Evolutionary conservation across 2,113 vertebrate genomes (phyloP).

Genomic region (Agapornis roseicollis): DNA sequence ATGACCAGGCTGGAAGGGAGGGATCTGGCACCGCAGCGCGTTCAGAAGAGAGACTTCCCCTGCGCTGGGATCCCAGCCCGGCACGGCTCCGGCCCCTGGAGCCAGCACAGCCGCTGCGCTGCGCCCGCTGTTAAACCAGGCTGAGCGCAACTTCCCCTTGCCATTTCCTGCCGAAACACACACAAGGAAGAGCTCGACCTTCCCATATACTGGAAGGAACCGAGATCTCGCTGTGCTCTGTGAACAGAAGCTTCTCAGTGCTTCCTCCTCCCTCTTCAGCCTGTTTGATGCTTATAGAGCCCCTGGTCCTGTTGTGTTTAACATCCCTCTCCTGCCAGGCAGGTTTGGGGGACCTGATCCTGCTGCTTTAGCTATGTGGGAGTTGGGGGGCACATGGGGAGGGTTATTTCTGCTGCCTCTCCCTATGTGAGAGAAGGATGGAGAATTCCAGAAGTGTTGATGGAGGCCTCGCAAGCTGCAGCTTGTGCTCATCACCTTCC

Average conservation of each 20-base stretch:
- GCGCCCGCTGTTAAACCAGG: not conserved
- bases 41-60: not conserved
- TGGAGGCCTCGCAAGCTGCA: not conserved
- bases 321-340: not conserved
- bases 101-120: not conserved
- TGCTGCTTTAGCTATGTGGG: not conserved
- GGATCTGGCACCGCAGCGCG: not conserved
- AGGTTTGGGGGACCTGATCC: not conserved
- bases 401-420: not conserved
- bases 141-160: not conserved
- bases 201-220: not conserved
- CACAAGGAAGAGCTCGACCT: accelerated
- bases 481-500: not conserved
- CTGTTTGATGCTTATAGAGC: accelerated
- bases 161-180: not conserved
- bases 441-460: not conserved
- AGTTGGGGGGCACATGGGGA: not conserved
- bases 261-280: not conserved
- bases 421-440: not conserved
- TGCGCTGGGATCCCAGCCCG: not conserved
- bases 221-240: not conserved
- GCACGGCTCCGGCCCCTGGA: not conserved
- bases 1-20: slow-evolving; percentile 1
- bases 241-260: not conserved
- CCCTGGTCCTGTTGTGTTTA: not conserved